Evolutionary conservation across 2,113 vertebrate species (phyloP).

Genomic region (Otus sunia): DNA sequence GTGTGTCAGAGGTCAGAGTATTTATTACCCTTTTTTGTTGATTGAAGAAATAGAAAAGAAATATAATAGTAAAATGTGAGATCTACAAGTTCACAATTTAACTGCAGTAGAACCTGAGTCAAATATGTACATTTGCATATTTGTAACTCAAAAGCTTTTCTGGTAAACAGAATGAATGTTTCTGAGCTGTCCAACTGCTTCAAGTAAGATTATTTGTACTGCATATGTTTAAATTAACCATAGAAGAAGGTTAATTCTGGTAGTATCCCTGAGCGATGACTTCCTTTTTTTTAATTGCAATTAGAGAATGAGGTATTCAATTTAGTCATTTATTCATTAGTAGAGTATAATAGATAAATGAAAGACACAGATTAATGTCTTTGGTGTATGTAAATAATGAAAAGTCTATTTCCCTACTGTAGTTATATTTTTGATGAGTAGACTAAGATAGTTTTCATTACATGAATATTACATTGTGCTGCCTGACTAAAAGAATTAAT

Average conservation of each 20-base stretch:
- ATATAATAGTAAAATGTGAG: neutral
- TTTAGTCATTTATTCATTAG: constrained; percentile 10
- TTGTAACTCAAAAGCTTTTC: neutral
- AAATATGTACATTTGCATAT: neutral
- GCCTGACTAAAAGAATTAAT: neutral
- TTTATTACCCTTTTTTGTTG: neutral
- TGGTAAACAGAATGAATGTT: neutral
- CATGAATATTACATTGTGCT: neutral
- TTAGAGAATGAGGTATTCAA: neutral
- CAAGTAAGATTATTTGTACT: neutral
- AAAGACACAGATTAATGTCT: neutral
- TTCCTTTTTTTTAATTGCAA: neutral
- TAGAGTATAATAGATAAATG: neutral
- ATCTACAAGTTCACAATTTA: neutral
- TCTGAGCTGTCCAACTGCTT: neutral
- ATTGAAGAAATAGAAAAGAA: neutral
- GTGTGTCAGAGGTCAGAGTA: neutral
- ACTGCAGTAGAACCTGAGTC: neutral
- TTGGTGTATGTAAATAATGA: neutral
- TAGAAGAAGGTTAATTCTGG: neutral
- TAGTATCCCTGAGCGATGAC: neutral
- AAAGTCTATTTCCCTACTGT: neutral
- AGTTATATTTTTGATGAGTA: neutral
- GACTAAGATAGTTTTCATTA: neutral
- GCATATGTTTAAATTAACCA: neutral